phyloP scores from a whole-genome alignment of 1,140 invertebrate genomes.

The Cydia splendana region DNA sequence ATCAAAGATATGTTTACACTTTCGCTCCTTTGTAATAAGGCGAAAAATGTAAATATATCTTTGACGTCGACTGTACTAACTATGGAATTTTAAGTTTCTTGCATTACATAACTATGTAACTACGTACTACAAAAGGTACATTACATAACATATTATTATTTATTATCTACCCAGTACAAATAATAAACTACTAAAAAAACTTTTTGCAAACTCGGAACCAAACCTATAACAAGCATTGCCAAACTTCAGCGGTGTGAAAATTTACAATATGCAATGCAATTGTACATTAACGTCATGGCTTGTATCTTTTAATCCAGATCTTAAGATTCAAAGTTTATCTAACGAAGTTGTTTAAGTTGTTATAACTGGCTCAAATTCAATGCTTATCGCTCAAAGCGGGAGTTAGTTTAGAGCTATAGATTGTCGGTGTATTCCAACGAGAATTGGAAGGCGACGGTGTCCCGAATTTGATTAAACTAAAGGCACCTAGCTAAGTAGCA shows the following conservation, averaged over 20 bases:
- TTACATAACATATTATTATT: background rate
- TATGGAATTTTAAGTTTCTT: too few relatives aligned
- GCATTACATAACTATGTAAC: background rate
- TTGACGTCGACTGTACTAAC: too few relatives aligned
- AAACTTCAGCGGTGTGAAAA: background rate
- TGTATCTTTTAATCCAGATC: conserved; percentile 6
- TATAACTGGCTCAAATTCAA: conserved; percentile 25
- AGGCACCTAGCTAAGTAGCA: conserved; percentile 47
- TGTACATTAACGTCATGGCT: background rate
- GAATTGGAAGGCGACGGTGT: conserved; percentile 40
- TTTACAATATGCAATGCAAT: background rate
- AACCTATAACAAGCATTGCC: background rate
- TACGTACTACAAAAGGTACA: too few relatives aligned
- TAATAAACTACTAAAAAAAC: background rate
- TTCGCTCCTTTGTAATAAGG: too few relatives aligned
- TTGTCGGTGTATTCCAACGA: conserved; percentile 36
- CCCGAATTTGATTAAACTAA: conserved; percentile 44
- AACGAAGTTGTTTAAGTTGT: conserved; percentile 19
- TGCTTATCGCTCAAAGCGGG: conserved; percentile 28
- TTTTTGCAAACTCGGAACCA: background rate
- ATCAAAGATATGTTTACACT: too few relatives aligned
- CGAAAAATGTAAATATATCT: too few relatives aligned
- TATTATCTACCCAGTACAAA: background rate
- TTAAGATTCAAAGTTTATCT: conserved; percentile 26
- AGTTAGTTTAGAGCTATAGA: conserved; percentile 15